Conservation (phyloP, 2,888 invertebrate species). For the Rambutsinella grinnellia region DNA sequence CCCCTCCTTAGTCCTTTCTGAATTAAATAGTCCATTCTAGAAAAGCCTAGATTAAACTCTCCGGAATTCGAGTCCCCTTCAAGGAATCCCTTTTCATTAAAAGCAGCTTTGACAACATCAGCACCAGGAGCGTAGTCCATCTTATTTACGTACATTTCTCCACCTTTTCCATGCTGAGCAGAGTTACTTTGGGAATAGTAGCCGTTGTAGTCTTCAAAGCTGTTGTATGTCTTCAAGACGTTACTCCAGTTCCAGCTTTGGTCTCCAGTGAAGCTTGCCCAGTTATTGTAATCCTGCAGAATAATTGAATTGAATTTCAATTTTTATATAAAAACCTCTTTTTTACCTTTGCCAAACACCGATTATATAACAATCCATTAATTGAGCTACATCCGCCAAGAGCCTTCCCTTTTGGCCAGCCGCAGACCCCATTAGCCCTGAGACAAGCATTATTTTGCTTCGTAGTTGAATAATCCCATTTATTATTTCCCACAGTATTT, state of each 20-base stretch:
- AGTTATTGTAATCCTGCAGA: constrained; percentile 44
- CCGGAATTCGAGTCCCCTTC: constrained; percentile 43
- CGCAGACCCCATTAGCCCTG: background rate
- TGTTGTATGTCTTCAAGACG: constrained; percentile 29
- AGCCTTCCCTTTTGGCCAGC: no score
- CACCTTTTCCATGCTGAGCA: constrained; percentile 23
- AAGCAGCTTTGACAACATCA: constrained; percentile 21
- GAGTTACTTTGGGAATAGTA: constrained; percentile 35
- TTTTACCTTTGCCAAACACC: constrained; percentile 40
- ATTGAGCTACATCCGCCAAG: constrained; percentile 51
- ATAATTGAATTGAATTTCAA: background rate
- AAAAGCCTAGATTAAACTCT: background rate
- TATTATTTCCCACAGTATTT: background rate
- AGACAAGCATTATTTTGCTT: background rate
- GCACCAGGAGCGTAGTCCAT: constrained; percentile 32
- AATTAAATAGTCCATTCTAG: background rate
- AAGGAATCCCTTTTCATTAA: constrained; percentile 27
- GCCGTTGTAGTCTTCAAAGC: constrained; percentile 51
- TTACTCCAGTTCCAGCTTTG: constrained; percentile 38
- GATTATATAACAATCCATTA: constrained; percentile 47
- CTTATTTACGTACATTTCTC: constrained; percentile 44
- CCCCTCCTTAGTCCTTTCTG: background rate
- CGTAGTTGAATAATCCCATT: constrained; percentile 2
- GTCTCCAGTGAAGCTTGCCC: constrained; percentile 56
- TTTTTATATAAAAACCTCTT: no score